Conservation (phyloP, 2,797 vertebrate genomes). For the Acanthurus lineatus region DNA sequence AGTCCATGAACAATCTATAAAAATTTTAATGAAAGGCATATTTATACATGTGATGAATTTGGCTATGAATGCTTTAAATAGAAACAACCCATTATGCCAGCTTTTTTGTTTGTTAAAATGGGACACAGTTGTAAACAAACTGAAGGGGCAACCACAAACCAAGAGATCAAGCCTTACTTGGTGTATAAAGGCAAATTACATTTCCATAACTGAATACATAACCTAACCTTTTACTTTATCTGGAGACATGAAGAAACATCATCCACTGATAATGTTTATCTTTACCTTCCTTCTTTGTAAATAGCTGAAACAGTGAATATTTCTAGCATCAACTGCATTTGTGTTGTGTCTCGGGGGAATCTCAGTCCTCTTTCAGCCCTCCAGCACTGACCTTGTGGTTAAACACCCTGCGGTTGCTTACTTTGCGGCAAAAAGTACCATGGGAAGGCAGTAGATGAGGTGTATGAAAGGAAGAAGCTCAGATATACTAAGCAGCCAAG, state of each 20-base stretch:
- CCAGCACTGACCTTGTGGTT: slow-evolving; percentile 45
- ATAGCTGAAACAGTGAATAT: neutral
- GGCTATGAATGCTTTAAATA: neutral
- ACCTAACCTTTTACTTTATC: neutral
- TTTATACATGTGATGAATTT: neutral
- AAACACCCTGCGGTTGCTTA: slow-evolving; percentile 28
- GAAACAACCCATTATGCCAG: neutral
- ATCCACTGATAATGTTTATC: neutral
- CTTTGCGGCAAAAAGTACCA: slow-evolving; percentile 27
- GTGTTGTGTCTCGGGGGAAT: slow-evolving; percentile 9
- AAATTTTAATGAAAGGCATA: neutral
- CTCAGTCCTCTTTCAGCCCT: slow-evolving; percentile 10
- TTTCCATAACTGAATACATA: neutral
- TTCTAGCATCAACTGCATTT: slow-evolving; percentile 6
- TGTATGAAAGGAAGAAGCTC: slow-evolving; percentile 27
- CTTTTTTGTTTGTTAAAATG: neutral
- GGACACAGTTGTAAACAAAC: no score
- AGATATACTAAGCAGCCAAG: slow-evolving; percentile 27
- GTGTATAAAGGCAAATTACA: neutral
- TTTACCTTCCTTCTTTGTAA: neutral
- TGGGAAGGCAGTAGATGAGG: slow-evolving; percentile 42
- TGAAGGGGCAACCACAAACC: no score
- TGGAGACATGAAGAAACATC: neutral
- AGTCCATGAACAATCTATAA: neutral
- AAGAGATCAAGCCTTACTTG: no score